Conservation (phyloP, 1,140 invertebrate genomes). For the Drosophila trapezifrons region DNA sequence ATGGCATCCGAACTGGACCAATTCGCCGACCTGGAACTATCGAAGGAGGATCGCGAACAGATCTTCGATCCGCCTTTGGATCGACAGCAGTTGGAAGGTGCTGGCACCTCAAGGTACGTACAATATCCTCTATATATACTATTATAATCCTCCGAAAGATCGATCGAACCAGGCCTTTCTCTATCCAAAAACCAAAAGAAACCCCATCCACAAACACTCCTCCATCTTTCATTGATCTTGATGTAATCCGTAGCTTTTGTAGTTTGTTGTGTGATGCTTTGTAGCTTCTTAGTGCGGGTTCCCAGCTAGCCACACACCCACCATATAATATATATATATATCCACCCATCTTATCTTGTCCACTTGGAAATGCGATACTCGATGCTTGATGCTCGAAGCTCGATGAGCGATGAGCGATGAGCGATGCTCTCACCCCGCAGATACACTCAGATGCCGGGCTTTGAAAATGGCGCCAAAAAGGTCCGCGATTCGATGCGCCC, state of each 20-base stretch:
- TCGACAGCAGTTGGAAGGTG: conserved; percentile 84
- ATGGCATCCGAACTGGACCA: conserved; percentile 84
- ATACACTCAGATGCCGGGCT: conserved; percentile 2
- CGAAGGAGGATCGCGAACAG: conserved; percentile 84
- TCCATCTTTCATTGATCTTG: conserved; percentile 47
- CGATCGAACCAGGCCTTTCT: conserved; percentile 14
- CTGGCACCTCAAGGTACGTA: conserved; percentile 84
- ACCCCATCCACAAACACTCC: conserved; percentile 9
- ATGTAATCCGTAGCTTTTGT: conserved; percentile 52
- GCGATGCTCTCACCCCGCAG: conserved; percentile 21
- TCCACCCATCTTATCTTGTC: neutral
- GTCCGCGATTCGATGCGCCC: conserved; percentile 45
- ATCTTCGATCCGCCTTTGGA: conserved; percentile 84
- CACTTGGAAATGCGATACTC: conserved; percentile 27
- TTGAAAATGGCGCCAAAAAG: conserved; percentile 63
- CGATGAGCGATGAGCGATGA: conserved; percentile 4
- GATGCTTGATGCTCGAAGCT: neutral
- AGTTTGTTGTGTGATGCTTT: conserved; percentile 59
- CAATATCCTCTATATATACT: neutral
- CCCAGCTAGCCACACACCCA: conserved; percentile 10
- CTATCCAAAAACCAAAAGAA: conserved; percentile 17
- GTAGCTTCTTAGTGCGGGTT: conserved; percentile 45
- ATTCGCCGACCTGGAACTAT: conserved; percentile 84
- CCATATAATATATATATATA: conserved; percentile 1
- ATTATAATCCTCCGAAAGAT: conserved; percentile 1